Evolutionary conservation across 2,797 vertebrate species (phyloP).

Genomic region (Iguana delicatissima): DNA sequence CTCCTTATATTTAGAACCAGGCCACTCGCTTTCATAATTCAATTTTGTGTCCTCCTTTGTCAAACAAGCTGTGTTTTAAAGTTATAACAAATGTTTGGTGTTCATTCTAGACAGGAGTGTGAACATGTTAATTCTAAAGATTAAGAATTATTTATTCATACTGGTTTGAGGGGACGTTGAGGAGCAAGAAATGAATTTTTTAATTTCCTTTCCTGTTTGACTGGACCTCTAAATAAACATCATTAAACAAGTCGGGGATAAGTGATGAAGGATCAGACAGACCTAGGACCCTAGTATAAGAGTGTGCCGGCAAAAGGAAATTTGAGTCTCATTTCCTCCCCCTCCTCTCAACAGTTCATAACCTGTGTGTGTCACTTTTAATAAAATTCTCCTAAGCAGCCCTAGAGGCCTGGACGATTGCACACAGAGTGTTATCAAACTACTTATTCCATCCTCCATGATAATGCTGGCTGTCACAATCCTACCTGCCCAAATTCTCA

Average conservation of each 20-base stretch:
- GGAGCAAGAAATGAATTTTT: constrained; percentile 46
- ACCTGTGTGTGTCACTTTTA: constrained; percentile 55
- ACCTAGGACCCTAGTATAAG: constrained; percentile 19
- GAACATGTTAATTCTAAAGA: constrained; percentile 42
- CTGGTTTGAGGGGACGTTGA: constrained; percentile 45
- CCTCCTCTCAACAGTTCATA: constrained; percentile 54
- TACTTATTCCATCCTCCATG: constrained; percentile 36
- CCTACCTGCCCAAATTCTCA: constrained; percentile 16
- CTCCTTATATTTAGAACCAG: constrained; percentile 30
- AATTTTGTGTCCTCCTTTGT: constrained; percentile 13
- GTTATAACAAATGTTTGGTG: constrained; percentile 38
- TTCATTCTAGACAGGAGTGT: constrained; percentile 51
- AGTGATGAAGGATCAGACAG: constrained; percentile 29
- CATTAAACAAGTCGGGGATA: constrained; percentile 29
- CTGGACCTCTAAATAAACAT: constrained; percentile 53
- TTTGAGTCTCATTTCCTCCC: constrained; percentile 56
- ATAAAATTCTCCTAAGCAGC: constrained; percentile 56
- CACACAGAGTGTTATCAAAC: constrained; percentile 35
- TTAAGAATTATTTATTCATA: constrained; percentile 53
- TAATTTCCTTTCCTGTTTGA: constrained; percentile 56
- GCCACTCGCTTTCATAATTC: constrained; percentile 25
- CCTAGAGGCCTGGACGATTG: constrained; percentile 41
- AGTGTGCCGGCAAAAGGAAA: constrained; percentile 56
- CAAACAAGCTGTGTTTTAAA: constrained; percentile 21
- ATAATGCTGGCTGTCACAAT: constrained; percentile 35